Evolutionary conservation across 2,797 vertebrate species (phyloP).

Genomic region (Eospalax fontanierii): DNA sequence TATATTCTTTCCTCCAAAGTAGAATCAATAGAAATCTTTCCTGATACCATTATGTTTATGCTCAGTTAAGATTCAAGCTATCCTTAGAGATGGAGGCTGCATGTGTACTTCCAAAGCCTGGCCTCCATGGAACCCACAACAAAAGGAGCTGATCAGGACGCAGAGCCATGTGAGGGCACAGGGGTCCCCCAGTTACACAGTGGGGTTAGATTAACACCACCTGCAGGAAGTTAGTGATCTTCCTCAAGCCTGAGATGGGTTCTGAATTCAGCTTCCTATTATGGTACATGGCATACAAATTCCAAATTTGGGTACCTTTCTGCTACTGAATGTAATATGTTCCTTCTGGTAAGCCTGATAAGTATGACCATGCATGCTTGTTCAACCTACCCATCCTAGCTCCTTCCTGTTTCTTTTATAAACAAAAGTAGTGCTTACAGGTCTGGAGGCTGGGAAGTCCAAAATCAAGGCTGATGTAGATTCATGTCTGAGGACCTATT

Average conservation of each 20-base stretch:
- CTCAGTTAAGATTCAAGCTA: neutral
- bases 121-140: neutral
- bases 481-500: neutral
- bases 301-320: neutral
- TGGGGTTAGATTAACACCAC: fast-evolving
- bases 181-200: no score
- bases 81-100: neutral
- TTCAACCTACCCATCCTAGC: neutral
- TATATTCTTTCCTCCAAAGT: neutral
- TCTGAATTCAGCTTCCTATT: neutral
- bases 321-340: neutral
- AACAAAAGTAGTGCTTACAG: neutral
- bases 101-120: neutral
- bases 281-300: neutral
- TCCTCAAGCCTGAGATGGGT: neutral
- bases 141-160: neutral
- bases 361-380: neutral
- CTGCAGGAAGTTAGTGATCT: neutral
- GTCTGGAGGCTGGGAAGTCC: neutral
- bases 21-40: constrained; percentile 9
- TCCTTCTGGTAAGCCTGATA: neutral
- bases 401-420: neutral
- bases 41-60: neutral
- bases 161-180: neutral
- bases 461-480: neutral